Base-by-base conservation (phyloP, 2,797 vertebrate species). In the Champsocephalus esox region DNA sequence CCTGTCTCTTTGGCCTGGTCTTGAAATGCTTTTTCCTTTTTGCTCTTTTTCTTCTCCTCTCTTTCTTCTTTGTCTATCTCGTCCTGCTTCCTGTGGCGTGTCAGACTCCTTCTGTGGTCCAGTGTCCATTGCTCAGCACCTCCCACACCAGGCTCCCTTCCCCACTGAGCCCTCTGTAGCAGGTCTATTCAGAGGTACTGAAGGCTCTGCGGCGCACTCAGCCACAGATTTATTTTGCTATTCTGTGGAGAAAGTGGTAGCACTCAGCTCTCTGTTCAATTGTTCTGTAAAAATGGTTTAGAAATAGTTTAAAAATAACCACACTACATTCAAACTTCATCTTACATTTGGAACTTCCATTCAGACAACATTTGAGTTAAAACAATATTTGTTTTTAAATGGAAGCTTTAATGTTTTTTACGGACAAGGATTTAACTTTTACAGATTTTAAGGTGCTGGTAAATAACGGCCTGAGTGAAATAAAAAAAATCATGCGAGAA, bases 81-180 rank as follows among this genome's bases (percentile, higher is more conserved):
- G 92, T 91, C 84, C 63, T 88, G 85, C 85, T 95, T 94, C 89
- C 67, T 87, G 74, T 88, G 90, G 85, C 85, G 70, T 96, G 90
- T 96, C 95, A 98, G 96, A 97, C 94, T 97, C 96, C 94, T 97
- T 98, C 95, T 96, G 95, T 95, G 96, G 95, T 93, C 95, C 94
- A 88, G 90, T 89, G 57, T 92, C 94, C 82, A 82, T 92, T 91
- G 92, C 91, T 77, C 95, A 96, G 95, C 96, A 95, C 91, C 93
- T 96, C 91, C 93, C 96, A 95, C 96, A 96, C 54, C 95, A 96
- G 95, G 94, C 96, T 92, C 94, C 96, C 90, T 97, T 93, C 93
- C 92, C 94, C 91, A 92, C 94, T 93, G 96, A 98, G 92, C 93
- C 96, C 95, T 96, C 96, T 92, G 95, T 97, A 97, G 95, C 96